phyloP scores from a whole-genome alignment of 1,140 invertebrate species.

The Drosophila arizonae region DNA sequence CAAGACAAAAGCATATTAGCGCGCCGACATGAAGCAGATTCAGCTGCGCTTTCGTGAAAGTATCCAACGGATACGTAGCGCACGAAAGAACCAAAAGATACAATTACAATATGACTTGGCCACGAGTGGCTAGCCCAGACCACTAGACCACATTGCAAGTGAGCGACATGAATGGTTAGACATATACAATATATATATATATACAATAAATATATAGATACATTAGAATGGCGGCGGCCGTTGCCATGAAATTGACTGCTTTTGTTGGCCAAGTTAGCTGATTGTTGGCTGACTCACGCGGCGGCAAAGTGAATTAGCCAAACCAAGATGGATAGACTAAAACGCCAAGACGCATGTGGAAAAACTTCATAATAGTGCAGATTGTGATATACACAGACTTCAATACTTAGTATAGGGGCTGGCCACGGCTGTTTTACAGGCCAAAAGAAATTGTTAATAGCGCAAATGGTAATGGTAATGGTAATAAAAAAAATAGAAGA shows the following conservation, averaged over 20 bases:
- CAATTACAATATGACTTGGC: conserved; percentile 53
- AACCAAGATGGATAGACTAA: conserved; percentile 24
- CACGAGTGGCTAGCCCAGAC: conserved; percentile 11
- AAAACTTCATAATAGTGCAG: conserved; percentile 65
- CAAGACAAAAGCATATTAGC: conserved; percentile 30
- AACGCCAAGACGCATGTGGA: conserved; percentile 4
- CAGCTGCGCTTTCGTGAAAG: conserved; percentile 70
- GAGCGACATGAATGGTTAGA: conserved; percentile 40
- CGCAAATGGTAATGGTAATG: conserved; percentile 65
- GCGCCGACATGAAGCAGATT: conserved; percentile 57
- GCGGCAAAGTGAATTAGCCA: not conserved
- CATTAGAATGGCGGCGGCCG: conserved; percentile 61
- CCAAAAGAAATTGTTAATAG: conserved; percentile 78
- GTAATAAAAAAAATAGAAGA: conserved; percentile 1
- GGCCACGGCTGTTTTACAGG: conserved; percentile 37
- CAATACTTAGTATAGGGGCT: not conserved
- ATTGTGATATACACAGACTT: conserved; percentile 49
- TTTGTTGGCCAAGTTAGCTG: conserved; percentile 63
- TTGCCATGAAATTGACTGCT: conserved; percentile 72
- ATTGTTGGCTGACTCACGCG: conserved; percentile 9
- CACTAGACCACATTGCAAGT: conserved; percentile 45
- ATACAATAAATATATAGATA: conserved; percentile 46
- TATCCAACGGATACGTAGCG: conserved; percentile 40
- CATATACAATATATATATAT: conserved; percentile 47
- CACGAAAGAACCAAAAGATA: conserved; percentile 68